phyloP scores from a whole-genome alignment of 2,797 vertebrate genomes.

The Melanotaenia nigrans region DNA sequence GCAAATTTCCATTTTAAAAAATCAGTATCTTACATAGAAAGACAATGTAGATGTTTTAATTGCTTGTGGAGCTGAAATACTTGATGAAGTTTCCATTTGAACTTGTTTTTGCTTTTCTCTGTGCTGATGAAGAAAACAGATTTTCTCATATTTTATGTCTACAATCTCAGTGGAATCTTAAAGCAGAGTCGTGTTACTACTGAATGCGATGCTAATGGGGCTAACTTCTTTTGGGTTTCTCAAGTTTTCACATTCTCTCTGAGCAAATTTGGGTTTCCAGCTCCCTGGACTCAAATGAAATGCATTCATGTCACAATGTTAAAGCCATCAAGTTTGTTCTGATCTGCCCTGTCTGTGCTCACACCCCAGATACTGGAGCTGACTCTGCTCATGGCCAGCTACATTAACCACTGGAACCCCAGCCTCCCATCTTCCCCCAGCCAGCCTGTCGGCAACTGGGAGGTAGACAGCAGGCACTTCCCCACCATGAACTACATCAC shows the following conservation, averaged over 20 bases:
- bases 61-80: background rate
- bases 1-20: background rate
- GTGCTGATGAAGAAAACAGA: slow-evolving; percentile 55
- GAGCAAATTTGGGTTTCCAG: slow-evolving; percentile 3
- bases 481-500: slow-evolving; percentile 85
- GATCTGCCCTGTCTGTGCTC: background rate
- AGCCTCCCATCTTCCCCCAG: slow-evolving; percentile 61
- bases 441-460: slow-evolving; percentile 77
- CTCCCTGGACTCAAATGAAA: slow-evolving; percentile 56
- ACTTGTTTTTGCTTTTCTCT: slow-evolving; percentile 14
- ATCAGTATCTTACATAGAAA: background rate
- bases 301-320: slow-evolving; percentile 16
- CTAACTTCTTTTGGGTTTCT: slow-evolving; percentile 33
- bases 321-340: slow-evolving; percentile 23
- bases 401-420: slow-evolving; percentile 89
- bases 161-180: slow-evolving; percentile 35
- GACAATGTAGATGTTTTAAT: background rate
- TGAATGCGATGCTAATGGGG: slow-evolving; percentile 43
- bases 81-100: background rate
- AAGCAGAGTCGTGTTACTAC: slow-evolving; percentile 33
- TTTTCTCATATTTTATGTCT: slow-evolving; percentile 24
- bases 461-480: slow-evolving; percentile 85
- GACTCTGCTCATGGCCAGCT: slow-evolving; percentile 93
- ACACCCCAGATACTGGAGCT: slow-evolving; percentile 89
- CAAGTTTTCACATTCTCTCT: slow-evolving; percentile 22